Evolutionary conservation across 64 coral and sea anemone genomes (phyloP), one percentile per base, ranked within the genome.

Genomic region (Montipora sp.): DNA sequence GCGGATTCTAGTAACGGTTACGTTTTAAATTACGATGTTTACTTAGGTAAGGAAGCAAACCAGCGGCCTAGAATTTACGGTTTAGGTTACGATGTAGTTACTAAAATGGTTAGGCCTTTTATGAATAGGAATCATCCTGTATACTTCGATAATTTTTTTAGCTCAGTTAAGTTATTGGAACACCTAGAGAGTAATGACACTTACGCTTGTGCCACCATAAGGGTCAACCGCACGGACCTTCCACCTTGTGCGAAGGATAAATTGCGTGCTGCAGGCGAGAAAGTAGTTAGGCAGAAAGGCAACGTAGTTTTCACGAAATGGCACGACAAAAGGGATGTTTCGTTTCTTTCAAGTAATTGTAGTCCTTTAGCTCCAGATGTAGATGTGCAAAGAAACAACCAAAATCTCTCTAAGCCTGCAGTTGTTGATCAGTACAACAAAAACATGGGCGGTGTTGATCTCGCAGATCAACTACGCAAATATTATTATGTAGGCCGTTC

Each of bases 171-270:
- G 21, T 65, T 70, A 8, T 65, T 94, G 23, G 78, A 94, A 46
- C 92, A 94, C 47, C 73, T 93, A 36, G 11, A 48, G 19, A 5
- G 59, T 13, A 83, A 93, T 57, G 24, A 80, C 22, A 93, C 92
- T 48, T 93, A 88, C 45, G 65, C 84, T 47, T 93, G 83, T 88
- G 60, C 58, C 2, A 93, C 76, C 12, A 76, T 80, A 12, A 57
- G 77, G 14, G 24, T 77, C 43, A 89, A 80, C 16, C 57, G 84
- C 7, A 93, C 81, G 68, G 75, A 79, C n/a, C 57, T 93, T 46
- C 92, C 92, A 21, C 61, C 51, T 55, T 80, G 61, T 13, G 83
- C 91, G 2, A 93, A 72, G 4, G 51, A 18, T 2, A 88, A 88
- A 57, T 61, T 93, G 6, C 10, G 75, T 43, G 75, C 16, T n/a